Base-by-base conservation (phyloP, 1,140 invertebrate species). In the Venustaconcha ellipsiformis region DNA sequence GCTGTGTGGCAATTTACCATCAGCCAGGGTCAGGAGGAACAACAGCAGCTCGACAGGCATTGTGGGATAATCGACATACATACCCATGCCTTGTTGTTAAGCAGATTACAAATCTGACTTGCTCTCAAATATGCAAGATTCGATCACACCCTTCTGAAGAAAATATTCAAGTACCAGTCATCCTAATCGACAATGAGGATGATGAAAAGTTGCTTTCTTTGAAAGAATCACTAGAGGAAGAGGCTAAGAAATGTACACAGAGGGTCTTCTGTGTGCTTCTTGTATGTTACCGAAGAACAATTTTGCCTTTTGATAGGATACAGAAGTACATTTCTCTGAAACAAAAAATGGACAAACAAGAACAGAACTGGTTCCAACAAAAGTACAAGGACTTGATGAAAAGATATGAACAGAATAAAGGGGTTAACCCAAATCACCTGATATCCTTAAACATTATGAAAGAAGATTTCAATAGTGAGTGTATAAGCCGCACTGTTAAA, bases 171-270 rank as follows among this genome's bases (percentile, higher is more conserved):
- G 78, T 80, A 13, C 72, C 82, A 5, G 57, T 82, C 55, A 57
- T 82, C 6, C 72, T 83, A 58, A 56, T 83, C 18, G 82, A 83
- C 57, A 83, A 83, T 69, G 69, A 70, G 62, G 82, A 83, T 65
- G 80, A 82, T 20, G 82, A 83, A n/a, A 80, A 74, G 60, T 37
- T 69, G n/a, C 26, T 55, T 37, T 18, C 59, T 11, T 66, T 81
- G 23, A 67, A 18, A 18, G 78, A 67, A 18, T 60, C 64, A 14
- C 14, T 83, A 14, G 72, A 80, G 63, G 80, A 81, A 67, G 65
- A 57, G 64, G 76, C 74, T 1, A 81, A 67, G 65, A 67, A 75
- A n/a, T 23, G 37, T 6, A 57, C 48, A 60, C 48, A 60, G 70
- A 64, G 48, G 2, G 57, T 73, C 18, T 58, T 79, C 30, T 79